Conservation (phyloP, 1,140 invertebrate species). For the Mycetomoellerius zeteki region DNA sequence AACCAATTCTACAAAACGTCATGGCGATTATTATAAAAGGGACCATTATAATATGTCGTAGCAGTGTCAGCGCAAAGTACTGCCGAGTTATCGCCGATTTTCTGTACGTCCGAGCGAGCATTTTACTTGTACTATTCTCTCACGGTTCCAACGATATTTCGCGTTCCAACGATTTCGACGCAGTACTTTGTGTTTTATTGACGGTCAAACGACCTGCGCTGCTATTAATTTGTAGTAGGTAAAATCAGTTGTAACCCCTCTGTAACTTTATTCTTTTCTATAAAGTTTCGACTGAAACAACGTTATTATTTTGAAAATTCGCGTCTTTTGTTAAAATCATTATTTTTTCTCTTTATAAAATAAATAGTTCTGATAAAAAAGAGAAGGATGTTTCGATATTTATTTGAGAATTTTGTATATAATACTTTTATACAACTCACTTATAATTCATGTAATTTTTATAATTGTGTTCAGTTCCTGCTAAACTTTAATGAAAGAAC, state of each 20-base stretch:
- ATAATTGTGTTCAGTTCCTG: no score
- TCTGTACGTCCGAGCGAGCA: constrained; percentile 42
- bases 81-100: constrained; percentile 54
- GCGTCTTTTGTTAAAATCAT: constrained; percentile 1
- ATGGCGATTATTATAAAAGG: constrained; percentile 68
- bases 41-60: constrained; percentile 51
- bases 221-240: constrained; percentile 5
- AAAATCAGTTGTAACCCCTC: not conserved
- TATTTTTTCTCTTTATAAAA: not conserved
- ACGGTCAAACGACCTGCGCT: constrained; percentile 4
- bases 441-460: constrained; percentile 5
- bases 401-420: not conserved
- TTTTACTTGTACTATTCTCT: constrained; percentile 28
- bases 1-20: constrained; percentile 62
- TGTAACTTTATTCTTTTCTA: not conserved
- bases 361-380: not conserved
- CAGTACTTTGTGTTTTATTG: constrained; percentile 18
- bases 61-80: constrained; percentile 54
- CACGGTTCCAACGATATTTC: constrained; percentile 35
- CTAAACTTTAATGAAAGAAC: not conserved
- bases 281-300: not conserved
- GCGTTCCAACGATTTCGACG: constrained; percentile 31
- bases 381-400: not conserved
- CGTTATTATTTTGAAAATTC: not conserved
- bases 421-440: not conserved